Evolutionary conservation across 1,140 invertebrate species (phyloP), one percentile per base, ranked within the genome.

Genomic region (Druon quercuslanigerum): DNA sequence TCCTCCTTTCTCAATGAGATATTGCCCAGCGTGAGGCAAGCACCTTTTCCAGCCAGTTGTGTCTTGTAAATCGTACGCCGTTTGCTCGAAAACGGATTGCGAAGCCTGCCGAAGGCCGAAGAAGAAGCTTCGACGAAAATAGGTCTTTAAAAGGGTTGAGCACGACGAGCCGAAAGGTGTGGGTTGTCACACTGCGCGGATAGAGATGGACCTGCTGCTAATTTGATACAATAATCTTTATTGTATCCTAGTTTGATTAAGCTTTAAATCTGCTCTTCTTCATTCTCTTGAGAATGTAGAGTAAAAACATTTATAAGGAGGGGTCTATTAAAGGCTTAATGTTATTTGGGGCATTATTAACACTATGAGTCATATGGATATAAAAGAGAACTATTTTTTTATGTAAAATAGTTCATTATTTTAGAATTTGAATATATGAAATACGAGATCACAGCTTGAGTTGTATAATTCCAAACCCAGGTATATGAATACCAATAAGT

Each of bases 1-100:
- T 89, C 85, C 87, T 88, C 87, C 85, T 87, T 88, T 86, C 85
- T 85, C 87, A 87, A 87, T 89, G 87, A 89, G 89, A 90, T 90
- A 90, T 89, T 85, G 81, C 81, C 75, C 60, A 73, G 75, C 76
- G 78, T 79, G 77, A 72, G 73, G 52, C 75, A 76, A 77, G 77
- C 77, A 78, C 75, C 80, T 80, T 80, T 82, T 84, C 82, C 79
- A 79, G 60, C 80, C 82, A 76, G 75, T 75, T 73, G 74, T 81
- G 82, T 76, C 82, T 83, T 85, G 82, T 83, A 85, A 85, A 85
- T 82, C 81, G 80, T 83, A 51, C 52, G 74, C 74, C 79, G 76
- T 82, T 83, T 85, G 80, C 80, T 79, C 79, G 84, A 84, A 83
- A 84, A 83, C 73, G 78, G 77, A 76, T 84, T 78, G 82, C 79